These are phyloP conservation scores for Sarcophaga bullata DNA, from an alignment of 1,140 invertebrate genomes.

Conservation along the genomic window DNA sequence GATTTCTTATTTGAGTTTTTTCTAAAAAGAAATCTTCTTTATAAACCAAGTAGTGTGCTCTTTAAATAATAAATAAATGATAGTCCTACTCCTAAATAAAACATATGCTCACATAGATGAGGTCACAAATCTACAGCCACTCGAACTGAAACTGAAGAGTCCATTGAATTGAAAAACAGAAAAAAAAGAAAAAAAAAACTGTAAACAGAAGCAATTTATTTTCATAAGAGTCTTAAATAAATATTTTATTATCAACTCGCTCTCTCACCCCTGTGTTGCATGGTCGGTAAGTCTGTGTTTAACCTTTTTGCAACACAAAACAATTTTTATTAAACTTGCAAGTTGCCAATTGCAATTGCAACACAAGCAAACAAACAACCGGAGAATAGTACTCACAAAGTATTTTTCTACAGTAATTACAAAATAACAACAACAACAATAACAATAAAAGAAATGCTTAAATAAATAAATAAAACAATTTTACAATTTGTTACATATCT, in stretches of 20 bases:
- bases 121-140: background rate
- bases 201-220: constrained; percentile 15
- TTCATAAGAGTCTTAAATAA: constrained; percentile 15
- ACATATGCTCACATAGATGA: background rate
- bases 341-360: background rate
- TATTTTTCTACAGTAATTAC: constrained; percentile 1
- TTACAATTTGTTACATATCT: constrained; percentile 4
- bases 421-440: constrained; percentile 11
- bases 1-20: no score
- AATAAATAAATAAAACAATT: background rate
- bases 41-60: no score
- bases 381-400: background rate
- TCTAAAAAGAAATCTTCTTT: no score
- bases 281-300: no score
- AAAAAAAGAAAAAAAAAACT: no score
- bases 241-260: background rate
- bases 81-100: no score
- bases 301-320: background rate
- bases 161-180: background rate
- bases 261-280: background rate
- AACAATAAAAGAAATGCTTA: background rate
- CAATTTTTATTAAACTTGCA: constrained; percentile 6
- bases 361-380: background rate
- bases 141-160: background rate
- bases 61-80: no score